These are phyloP conservation scores for Fabriciana adippe DNA, from an alignment of 2,888 invertebrate genomes.

Conservation along the genomic window DNA sequence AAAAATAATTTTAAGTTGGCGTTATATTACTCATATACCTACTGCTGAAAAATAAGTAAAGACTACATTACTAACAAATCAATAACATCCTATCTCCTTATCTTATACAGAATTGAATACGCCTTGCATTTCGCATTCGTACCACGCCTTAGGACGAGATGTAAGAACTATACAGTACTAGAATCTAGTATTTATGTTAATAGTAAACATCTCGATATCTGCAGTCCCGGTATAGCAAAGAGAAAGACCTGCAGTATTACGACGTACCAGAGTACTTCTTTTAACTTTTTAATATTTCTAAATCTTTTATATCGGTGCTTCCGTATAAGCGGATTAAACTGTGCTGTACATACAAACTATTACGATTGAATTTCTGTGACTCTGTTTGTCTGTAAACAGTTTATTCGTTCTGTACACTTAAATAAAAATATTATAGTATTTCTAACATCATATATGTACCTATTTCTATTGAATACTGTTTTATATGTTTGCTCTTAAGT, in stretches of 20 bases:
- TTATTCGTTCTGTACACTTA: slow-evolving; percentile 22
- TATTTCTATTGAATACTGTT: neutral
- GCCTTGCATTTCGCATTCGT: slow-evolving; percentile 42
- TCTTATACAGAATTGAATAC: slow-evolving; percentile 19
- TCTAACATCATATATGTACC: neutral
- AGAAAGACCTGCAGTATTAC: slow-evolving; percentile 42
- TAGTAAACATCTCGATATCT: slow-evolving; percentile 50
- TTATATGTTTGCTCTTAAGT: too few relatives aligned
- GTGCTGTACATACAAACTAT: slow-evolving; percentile 31
- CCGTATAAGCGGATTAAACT: slow-evolving; percentile 37
- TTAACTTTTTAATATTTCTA: slow-evolving; percentile 38
- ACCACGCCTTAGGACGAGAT: slow-evolving; percentile 44
- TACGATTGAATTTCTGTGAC: slow-evolving; percentile 28
- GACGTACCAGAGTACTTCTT: slow-evolving; percentile 29
- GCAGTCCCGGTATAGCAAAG: slow-evolving; percentile 45
- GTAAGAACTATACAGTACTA: slow-evolving; percentile 47
- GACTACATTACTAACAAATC: slow-evolving; percentile 9
- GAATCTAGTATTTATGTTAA: slow-evolving; percentile 54
- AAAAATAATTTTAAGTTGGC: neutral
- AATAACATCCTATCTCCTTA: slow-evolving; percentile 14
- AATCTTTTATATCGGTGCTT: slow-evolving; percentile 37
- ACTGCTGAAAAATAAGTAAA: too few relatives aligned
- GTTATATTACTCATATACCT: neutral
- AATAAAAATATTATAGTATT: slow-evolving; percentile 8
- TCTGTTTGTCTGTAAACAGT: slow-evolving; percentile 31